Conservation (phyloP, 2,888 invertebrate species). For the Drosophila mercatorum region DNA sequence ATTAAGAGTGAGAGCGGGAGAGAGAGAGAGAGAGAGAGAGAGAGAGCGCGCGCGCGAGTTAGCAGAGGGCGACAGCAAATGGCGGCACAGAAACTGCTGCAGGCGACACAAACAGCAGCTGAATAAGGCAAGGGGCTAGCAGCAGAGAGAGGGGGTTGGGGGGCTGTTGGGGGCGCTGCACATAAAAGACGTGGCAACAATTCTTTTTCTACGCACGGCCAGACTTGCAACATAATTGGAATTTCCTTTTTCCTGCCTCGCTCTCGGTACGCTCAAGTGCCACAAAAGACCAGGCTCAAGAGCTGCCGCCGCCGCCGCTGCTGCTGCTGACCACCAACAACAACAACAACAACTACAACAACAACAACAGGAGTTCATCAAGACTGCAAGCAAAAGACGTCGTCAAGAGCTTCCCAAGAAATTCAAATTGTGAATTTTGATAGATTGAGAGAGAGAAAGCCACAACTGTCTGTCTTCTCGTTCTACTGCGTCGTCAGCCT, state of each 20-base stretch:
- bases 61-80: conserved; percentile 16
- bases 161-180: conserved; percentile 16
- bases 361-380: conserved; percentile 39
- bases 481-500: neutral
- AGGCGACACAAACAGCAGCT: conserved; percentile 28
- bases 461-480: neutral
- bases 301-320: conserved; percentile 36
- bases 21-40: neutral
- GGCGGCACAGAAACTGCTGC: conserved; percentile 42
- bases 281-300: conserved; percentile 70
- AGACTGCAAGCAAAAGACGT: conserved; percentile 10
- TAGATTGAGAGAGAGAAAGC: conserved; percentile 44
- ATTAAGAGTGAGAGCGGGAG: conserved; percentile 41
- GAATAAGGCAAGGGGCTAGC: neutral
- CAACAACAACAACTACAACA: neutral
- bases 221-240: conserved; percentile 78
- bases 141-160: neutral
- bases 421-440: conserved; percentile 42
- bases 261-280: conserved; percentile 53
- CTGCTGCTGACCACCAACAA: conserved; percentile 27
- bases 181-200: conserved; percentile 67
- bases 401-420: conserved; percentile 53
- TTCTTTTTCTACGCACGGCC: conserved; percentile 76
- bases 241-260: conserved; percentile 74
- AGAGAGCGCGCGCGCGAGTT: neutral